Base-by-base conservation (phyloP, 1,140 invertebrate species). In the Orchesella cincta region DNA sequence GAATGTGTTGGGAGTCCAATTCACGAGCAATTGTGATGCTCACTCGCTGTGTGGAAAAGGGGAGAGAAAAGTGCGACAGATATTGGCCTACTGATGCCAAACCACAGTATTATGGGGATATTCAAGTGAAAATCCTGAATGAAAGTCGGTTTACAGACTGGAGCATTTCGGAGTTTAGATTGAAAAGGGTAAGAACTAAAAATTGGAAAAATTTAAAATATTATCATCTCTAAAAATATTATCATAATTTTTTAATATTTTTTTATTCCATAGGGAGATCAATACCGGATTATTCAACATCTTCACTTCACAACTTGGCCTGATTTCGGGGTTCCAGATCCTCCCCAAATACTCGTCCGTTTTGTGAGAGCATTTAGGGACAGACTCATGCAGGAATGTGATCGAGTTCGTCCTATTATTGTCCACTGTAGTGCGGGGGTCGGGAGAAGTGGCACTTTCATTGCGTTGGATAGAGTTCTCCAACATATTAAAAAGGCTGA, bases 251-350 rank as follows among this genome's bases (percentile, higher is more conserved):
- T 14, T 62, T n/a, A 12, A n/a, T n/a, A n/a, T n/a, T n/a, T 20
- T 8, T 46, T 74, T 75, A 54, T 78, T 81, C 84, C 83, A 2
- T 81, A 94, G 92, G 93, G 94, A 80, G 93, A 95, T 80, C 90
- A 91, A 79, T 93, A 94, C 85, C 88, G 95, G 80, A 91, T 94
- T 0, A 90, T 98, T 70, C 89, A 92, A 76, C 96, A 98, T 85
- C 95, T 98, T 87, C 96, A 98, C 84, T 98, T 98, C 85, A 97
- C 93, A 73, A 97, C 96, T 20, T 98, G 96, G 96, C 96, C 96
- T 1, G 96, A 98, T 88, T 98, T 98, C 86, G 96, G 96, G 51
- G 78, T 79, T 62, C 88, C 88, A 29, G 95, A 94, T 86, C 96
- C 96, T 57, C 94, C 95, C 16, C 94, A 95, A 83, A 94, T 94